phyloP scores from a whole-genome alignment of 2,888 invertebrate species.

The Nysson spinosus region DNA sequence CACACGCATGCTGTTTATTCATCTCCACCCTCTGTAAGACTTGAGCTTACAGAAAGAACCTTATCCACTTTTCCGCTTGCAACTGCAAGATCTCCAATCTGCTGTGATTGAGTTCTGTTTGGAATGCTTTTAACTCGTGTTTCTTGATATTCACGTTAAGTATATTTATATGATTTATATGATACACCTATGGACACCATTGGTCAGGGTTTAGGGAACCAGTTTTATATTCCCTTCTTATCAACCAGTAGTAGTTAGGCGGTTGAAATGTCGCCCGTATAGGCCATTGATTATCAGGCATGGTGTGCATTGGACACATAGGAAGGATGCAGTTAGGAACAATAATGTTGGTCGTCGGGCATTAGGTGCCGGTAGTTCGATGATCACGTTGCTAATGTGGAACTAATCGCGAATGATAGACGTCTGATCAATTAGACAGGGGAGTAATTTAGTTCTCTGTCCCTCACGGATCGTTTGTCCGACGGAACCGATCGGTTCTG shows the following conservation, averaged over 20 bases:
- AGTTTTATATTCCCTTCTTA: too few species aligned
- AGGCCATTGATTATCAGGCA: too few species aligned
- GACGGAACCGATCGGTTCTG: constrained; percentile 12
- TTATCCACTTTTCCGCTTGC: constrained; percentile 42
- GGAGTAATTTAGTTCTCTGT: constrained; percentile 57
- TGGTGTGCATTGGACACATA: too few species aligned
- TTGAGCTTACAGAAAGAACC: constrained; percentile 43
- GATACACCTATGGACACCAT: too few species aligned
- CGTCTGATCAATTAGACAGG: constrained; percentile 67
- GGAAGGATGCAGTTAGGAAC: too few species aligned
- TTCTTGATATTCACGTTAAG: neutral
- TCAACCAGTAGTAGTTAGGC: too few species aligned
- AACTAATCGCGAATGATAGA: constrained; percentile 56
- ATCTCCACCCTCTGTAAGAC: constrained; percentile 17
- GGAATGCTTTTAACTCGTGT: neutral
- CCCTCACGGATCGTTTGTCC: constrained; percentile 19
- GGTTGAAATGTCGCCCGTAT: too few species aligned
- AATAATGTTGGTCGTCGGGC: constrained; percentile 36
- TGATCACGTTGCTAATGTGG: constrained; percentile 15
- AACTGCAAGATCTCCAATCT: constrained; percentile 5
- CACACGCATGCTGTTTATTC: constrained; percentile 16
- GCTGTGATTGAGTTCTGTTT: neutral
- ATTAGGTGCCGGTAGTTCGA: constrained; percentile 37
- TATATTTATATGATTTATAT: too few species aligned
- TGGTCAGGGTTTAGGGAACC: too few species aligned